Base-by-base conservation (phyloP, 1,140 invertebrate species). In the Aphidius ervi region DNA sequence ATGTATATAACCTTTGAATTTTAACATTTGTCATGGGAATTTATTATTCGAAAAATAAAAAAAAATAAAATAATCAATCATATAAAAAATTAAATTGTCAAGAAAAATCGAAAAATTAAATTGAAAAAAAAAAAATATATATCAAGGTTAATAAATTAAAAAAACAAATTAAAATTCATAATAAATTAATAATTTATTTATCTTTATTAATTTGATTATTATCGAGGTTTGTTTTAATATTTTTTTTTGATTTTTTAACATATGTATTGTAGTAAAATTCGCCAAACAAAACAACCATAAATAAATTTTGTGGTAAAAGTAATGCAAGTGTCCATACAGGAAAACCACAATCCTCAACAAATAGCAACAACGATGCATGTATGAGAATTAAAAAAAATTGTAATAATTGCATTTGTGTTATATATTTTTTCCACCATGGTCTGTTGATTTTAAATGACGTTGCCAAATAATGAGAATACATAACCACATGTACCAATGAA, bases 251-350 rank as follows among this genome's bases (percentile, higher is more conserved):
- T 66, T 83, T 82, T 53, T 77, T 82, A 0, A 85, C 68, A 70
- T 97, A 96, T 1, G 88, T 81, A 70, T 90, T 88, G 58, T 87
- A 85, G 70, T 96, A 97, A 80, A 96, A 97, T 58, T 95, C 88
- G 3, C 82, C 81, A 70, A 96, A 97, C 5, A 97, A 80, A 56
- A 89, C 74, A 2, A 95, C 83, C 85, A 96, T 89, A 64, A 89
- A 88, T 4, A 86, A 42, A 67, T 88, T 86, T 69, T 90, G 88
- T 10, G 85, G 86, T n/a, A 89, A 74, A 48, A 89, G 82, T 37
- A 88, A 62, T 2, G 80, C 79, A 0, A 82, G 76, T 1, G 78
- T 67, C 68, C 84, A 84, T 49, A 81, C 80, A 31, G 91, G 91
- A 72, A 88, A 94, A 5, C 81, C 82, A 73, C 93, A 95, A 46